Percentiles rank a stretch among this genome's conserved stretches.
Evolutionary conservation across 2,113 vertebrate genomes (phyloP).

Genomic region (Onychorhynchus coronatus): DNA sequence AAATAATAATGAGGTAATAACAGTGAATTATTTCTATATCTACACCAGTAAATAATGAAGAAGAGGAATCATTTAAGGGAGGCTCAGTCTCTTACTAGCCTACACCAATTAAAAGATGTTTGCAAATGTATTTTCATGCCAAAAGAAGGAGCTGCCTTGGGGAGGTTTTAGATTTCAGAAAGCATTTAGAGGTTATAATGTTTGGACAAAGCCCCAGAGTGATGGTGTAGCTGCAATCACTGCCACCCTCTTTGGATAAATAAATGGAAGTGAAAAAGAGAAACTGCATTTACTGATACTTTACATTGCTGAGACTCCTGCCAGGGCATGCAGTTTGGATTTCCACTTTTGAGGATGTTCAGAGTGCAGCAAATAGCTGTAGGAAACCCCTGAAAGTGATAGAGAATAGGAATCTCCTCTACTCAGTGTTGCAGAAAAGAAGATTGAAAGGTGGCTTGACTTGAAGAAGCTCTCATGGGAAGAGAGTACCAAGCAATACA

Average conservation of each 20-base stretch:
- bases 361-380: background rate
- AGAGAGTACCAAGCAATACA: background rate
- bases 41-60: slow-evolving; percentile 50
- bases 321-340: background rate
- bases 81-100: background rate
- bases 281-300: background rate
- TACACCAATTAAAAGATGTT: background rate
- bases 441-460: background rate
- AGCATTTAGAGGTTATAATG: background rate
- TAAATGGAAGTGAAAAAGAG: background rate
- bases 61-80: background rate
- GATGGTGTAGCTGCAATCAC: background rate
- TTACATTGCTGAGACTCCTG: background rate
- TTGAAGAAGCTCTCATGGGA: background rate
- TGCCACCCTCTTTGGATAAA: background rate
- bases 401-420: background rate
- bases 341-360: background rate
- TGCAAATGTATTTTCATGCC: background rate
- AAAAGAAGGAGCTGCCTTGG: background rate
- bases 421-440: background rate
- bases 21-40: slow-evolving; percentile 41
- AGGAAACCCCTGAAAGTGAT: background rate
- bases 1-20: slow-evolving; percentile 54
- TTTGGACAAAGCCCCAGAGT: background rate
- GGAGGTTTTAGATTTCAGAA: background rate